Base-by-base conservation (phyloP, 2,113 vertebrate genomes). In the Sphyrna mokarran region DNA sequence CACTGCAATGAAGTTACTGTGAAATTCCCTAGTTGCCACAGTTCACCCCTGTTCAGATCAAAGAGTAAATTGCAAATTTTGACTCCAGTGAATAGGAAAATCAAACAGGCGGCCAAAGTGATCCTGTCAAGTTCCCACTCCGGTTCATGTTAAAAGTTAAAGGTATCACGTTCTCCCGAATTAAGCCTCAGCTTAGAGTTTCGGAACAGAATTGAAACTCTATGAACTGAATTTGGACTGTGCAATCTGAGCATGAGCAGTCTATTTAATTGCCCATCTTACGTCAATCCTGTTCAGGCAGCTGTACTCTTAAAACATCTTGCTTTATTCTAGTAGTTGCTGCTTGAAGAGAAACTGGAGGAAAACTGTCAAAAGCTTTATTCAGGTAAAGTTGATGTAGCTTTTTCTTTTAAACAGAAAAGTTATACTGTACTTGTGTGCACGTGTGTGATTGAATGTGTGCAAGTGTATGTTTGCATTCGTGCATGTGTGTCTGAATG, bases 281-380 rank as follows among this genome's bases (percentile, higher is more conserved):
- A 5, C 4, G 20, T 63, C 87, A 63, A 63, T n/a, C 58, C 13
- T 63, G 54, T n/a, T 90, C 87, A 90, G 29, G 18, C 87, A 90
- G 48, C 58, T 18, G 61, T 33, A 90, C 87, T 63, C 87, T 63
- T 18, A n/a, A 90, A 90, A 90, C 58, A 33, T 90, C 87, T 90
- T n/a, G 61, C 87, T 90, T 90, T 63, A 90, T 90, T 90, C 87
- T n/a, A 90, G 87, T 58, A 90, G 61, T 33, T 63, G 87, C 87
- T 90, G 87, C 54, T 90, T 90, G 87, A 63, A 63, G 87, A 29
- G 18, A 63, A 90, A 58, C 54, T 90, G 87, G 58, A 90, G 33
- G 87, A 90, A 61, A 90, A 54, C 48, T 87, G 40, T 54, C 85
- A 37, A 33, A 90, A 63, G 33, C 87, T 90, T 63, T 61, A 13